Percentiles rank a stretch among this genome's conserved stretches.
Evolutionary conservation across 2,113 vertebrate species (phyloP).

Genomic region (Chaetura pelagica): DNA sequence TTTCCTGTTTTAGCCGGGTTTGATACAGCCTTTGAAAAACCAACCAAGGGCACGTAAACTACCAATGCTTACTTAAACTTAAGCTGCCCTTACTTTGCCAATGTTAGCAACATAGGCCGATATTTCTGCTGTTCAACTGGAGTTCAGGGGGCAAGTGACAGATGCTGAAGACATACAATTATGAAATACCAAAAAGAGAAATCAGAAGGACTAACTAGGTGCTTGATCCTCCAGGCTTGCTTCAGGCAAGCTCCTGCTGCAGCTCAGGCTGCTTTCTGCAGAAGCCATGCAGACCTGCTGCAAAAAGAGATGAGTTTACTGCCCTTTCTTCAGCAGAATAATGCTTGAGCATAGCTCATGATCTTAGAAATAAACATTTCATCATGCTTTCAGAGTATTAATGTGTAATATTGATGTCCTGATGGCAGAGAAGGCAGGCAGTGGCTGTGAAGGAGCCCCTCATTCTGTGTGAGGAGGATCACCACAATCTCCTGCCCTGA

Average conservation of each 20-base stretch:
- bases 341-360: accelerated
- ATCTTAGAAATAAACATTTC: background rate
- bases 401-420: background rate
- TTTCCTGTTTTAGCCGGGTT: background rate
- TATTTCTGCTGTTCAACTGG: background rate
- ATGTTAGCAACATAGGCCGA: accelerated
- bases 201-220: background rate
- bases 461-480: accelerated
- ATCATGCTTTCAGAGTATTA: background rate
- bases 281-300: background rate
- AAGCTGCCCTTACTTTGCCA: background rate
- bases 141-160: background rate
- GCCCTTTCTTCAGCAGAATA: background rate
- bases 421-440: background rate
- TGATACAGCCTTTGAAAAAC: background rate
- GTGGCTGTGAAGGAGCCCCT: background rate
- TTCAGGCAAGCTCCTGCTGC: background rate
- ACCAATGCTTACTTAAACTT: background rate
- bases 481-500: background rate
- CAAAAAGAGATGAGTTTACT: background rate
- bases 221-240: background rate
- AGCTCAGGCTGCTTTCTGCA: background rate
- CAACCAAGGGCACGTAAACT: background rate
- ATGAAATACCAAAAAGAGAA: background rate
- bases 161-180: background rate